phyloP scores from a whole-genome alignment of 1,140 invertebrate genomes.

The Palaemon carinicauda region DNA sequence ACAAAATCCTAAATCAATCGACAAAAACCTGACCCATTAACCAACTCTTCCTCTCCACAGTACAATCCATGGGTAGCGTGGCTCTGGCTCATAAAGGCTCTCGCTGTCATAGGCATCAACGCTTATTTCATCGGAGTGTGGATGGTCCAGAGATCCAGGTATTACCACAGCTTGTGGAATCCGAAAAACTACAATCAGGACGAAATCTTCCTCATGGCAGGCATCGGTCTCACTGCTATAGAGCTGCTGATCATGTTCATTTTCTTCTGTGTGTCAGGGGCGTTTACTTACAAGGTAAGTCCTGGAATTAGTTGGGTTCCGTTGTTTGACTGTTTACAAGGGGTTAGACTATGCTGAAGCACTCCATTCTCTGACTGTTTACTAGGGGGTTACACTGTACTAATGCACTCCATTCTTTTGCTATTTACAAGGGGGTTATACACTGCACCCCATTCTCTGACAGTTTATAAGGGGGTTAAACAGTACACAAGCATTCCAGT shows the following conservation, averaged over 20 bases:
- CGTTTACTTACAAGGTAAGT: conserved; percentile 48
- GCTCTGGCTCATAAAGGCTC: conserved; percentile 52
- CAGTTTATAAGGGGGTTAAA: too few species aligned
- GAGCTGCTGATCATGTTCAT: conserved; percentile 41
- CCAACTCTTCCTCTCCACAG: background rate
- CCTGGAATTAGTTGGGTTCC: background rate
- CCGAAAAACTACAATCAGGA: conserved; percentile 49
- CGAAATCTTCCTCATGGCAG: conserved; percentile 30
- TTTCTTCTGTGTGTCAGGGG: conserved; percentile 45
- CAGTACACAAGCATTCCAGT: too few species aligned
- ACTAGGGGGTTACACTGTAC: too few species aligned
- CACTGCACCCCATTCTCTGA: too few species aligned
- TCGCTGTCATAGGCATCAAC: conserved; percentile 44
- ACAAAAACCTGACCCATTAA: too few species aligned
- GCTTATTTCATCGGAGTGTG: conserved; percentile 46
- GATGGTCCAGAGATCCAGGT: conserved; percentile 37
- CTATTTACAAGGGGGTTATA: too few species aligned
- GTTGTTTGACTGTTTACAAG: too few species aligned
- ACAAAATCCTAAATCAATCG: too few species aligned
- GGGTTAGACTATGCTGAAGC: too few species aligned
- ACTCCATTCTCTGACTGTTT: too few species aligned
- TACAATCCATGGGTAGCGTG: conserved; percentile 43
- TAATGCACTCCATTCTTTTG: too few species aligned
- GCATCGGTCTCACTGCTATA: conserved; percentile 12
- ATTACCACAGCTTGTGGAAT: conserved; percentile 56